Evolutionary conservation across 2,888 invertebrate genomes (phyloP).

Genomic region (Clitarchus hookeri): DNA sequence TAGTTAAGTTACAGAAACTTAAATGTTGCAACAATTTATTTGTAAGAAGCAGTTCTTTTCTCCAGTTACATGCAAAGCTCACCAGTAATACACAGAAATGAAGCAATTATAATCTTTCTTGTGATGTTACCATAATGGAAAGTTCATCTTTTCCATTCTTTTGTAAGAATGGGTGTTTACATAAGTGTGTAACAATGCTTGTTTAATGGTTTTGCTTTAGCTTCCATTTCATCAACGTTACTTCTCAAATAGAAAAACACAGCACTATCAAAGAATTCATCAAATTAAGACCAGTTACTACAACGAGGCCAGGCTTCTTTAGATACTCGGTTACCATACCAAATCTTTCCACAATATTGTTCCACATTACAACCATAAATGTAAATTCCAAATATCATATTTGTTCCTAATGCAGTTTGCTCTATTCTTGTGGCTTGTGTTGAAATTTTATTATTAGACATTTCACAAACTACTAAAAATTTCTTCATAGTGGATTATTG

Average conservation of each 20-base stretch:
- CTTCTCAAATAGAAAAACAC: neutral
- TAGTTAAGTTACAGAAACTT: too few species aligned
- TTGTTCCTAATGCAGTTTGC: neutral
- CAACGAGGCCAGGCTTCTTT: neutral
- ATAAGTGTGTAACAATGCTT: neutral
- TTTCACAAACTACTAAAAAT: neutral
- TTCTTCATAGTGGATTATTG: neutral
- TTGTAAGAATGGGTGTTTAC: neutral
- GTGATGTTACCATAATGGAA: neutral
- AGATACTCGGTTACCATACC: neutral
- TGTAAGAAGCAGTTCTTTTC: conserved; percentile 17
- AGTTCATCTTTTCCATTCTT: neutral
- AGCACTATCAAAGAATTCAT: neutral
- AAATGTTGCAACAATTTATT: neutral
- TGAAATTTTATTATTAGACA: neutral
- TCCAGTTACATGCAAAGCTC: neutral
- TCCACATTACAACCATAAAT: neutral
- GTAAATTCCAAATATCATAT: neutral
- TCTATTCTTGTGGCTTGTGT: neutral
- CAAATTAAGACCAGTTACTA: neutral
- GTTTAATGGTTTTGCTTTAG: neutral
- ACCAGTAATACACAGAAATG: neutral
- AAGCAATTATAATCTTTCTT: neutral
- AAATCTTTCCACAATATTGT: conserved; percentile 9
- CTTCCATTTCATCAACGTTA: neutral